Conservation (phyloP, 1,140 invertebrate species). For the Adoxophyes honmai region DNA sequence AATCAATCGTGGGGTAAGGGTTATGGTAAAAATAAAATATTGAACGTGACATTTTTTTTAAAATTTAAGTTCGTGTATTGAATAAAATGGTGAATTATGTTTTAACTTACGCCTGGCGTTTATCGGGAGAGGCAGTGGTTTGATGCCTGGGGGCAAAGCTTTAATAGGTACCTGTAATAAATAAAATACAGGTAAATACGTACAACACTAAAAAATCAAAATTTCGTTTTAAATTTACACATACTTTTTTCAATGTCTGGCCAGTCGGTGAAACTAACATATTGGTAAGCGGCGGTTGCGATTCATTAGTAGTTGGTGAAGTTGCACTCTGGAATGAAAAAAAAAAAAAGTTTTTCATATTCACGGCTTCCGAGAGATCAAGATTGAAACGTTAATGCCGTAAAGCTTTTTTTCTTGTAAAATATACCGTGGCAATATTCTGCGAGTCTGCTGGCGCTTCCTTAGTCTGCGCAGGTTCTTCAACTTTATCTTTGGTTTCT, state of each 20-base stretch:
- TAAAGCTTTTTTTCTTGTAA: not conserved
- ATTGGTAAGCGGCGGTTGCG: conserved; percentile 19
- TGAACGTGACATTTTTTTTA: too few species aligned
- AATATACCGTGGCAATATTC: not conserved
- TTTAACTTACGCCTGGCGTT: conserved; percentile 50
- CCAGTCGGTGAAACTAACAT: conserved; percentile 58
- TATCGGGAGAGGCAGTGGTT: conserved; percentile 54
- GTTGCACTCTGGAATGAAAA: not conserved
- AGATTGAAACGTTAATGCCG: not conserved
- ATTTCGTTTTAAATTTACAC: not conserved
- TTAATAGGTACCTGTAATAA: conserved; percentile 52
- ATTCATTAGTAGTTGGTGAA: conserved; percentile 6
- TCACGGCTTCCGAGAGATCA: too few species aligned
- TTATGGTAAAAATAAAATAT: too few species aligned
- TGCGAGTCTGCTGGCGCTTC: not conserved
- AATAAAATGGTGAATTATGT: conserved; percentile 11
- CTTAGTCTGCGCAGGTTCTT: not conserved
- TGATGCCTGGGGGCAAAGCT: conserved; percentile 63
- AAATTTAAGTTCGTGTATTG: too few species aligned
- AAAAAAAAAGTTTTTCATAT: not conserved
- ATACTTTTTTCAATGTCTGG: conserved; percentile 68
- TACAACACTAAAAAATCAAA: not conserved
- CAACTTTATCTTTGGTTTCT: not conserved
- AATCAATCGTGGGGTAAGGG: too few species aligned
- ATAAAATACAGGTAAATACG: conserved; percentile 6